phyloP scores from a whole-genome alignment of 2,113 vertebrate species.

The Nycticebus coucang region DNA sequence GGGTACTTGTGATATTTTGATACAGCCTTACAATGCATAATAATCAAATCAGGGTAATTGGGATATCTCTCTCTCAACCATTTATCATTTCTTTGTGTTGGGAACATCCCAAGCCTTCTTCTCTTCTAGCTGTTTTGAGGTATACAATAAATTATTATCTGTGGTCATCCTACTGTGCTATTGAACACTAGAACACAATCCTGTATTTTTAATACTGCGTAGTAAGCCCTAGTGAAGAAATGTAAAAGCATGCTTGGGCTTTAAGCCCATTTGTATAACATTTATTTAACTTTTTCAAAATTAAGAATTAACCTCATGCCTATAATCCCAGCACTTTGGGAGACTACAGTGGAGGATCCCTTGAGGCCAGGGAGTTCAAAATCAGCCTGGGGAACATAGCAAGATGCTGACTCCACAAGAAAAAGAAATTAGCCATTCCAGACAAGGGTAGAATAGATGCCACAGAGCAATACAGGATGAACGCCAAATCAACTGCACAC shows the following conservation, averaged over 20 bases:
- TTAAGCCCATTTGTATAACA: background rate
- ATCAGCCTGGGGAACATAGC: no score
- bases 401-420: no score
- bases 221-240: background rate
- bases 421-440: background rate
- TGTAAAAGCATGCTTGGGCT: background rate
- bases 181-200: background rate
- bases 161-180: background rate
- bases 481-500: background rate
- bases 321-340: no score
- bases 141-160: background rate
- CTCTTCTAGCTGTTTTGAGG: background rate
- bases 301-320: background rate
- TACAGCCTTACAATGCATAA: background rate
- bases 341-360: no score
- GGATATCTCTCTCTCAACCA: background rate
- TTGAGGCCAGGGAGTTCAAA: no score
- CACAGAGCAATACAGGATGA: background rate
- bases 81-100: background rate
- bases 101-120: background rate
- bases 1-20: background rate
- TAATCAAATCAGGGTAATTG: background rate
- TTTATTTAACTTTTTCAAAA: background rate
- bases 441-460: background rate
- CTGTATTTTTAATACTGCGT: background rate